Base-by-base conservation (phyloP, 2,888 invertebrate species). In the Tetramorium bicarinatum region DNA sequence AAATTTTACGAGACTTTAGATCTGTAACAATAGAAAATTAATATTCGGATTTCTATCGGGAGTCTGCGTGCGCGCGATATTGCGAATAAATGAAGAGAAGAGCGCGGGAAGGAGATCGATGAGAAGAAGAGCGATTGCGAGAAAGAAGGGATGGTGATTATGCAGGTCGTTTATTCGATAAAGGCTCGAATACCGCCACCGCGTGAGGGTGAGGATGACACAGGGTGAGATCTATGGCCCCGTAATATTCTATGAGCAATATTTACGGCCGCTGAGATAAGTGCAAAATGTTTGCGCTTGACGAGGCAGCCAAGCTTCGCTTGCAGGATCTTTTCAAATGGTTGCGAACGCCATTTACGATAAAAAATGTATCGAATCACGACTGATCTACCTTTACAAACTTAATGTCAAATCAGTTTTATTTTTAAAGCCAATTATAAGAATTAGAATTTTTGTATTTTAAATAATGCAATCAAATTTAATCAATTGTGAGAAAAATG, bases 231-330 rank as follows among this genome's bases (percentile, higher is more conserved):
- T 93, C 93, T 93, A 93, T 92, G 92, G 91, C 91, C 90, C 90
- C 87, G 92, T 92, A 92, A 93, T 93, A 93, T 93, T 93, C 93
- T 92, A 93, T 92, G 92, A 93, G 93, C 93, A 92, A 93, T 93
- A 93, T 93, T 93, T 93, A 93, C 92, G 92, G 92, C 87, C 90
- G 88, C 89, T 84, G 91, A 92, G 93, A 93, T 93, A 93, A 93
- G 92, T 93, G 92, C 91, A 92, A 87, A 87, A 91, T 91, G 92
- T 93, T 93, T 92, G 91, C 91, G 87, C 85, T 77, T 82, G 84
- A 82, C 84, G 85, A 81, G 81, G 84, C 59, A 84, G 79, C 83
- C 86, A 61, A 66, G 69, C 62, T 82, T 82, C 75, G 82, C 83
- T 83, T 61, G 86, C 83, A 59, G 66, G 76, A 82, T 76, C 83